These are phyloP conservation scores for Melikaiella ostensackeni DNA, from an alignment of 2,888 invertebrate species.

Conservation along the genomic window DNA sequence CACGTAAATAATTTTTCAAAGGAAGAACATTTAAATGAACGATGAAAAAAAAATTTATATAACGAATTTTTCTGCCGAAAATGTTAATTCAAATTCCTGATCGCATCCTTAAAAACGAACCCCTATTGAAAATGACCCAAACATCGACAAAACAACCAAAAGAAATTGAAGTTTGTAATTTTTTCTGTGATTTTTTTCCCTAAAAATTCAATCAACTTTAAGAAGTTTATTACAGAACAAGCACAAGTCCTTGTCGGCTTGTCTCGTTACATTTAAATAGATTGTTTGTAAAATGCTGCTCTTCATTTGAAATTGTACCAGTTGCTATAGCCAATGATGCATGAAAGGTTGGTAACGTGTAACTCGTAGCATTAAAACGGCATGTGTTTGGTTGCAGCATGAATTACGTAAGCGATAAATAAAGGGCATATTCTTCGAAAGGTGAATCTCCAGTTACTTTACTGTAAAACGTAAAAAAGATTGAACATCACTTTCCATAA, in stretches of 20 bases:
- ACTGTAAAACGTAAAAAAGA: slow-evolving; percentile 1
- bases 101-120: too few species aligned
- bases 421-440: slow-evolving; percentile 30
- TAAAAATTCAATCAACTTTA: background rate
- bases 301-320: background rate
- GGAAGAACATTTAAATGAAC: too few species aligned
- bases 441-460: slow-evolving; percentile 30
- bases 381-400: slow-evolving; percentile 29
- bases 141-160: too few species aligned
- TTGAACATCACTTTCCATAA: background rate
- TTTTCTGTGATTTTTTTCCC: too few species aligned
- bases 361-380: slow-evolving; percentile 36
- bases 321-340: slow-evolving; percentile 11
- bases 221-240: background rate
- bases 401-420: slow-evolving; percentile 27
- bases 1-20: background rate
- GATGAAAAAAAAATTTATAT: too few species aligned
- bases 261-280: slow-evolving; percentile 9
- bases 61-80: too few species aligned
- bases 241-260: slow-evolving; percentile 23
- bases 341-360: slow-evolving; percentile 32
- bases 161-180: too few species aligned
- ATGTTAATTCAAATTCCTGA: too few species aligned
- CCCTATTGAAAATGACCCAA: too few species aligned
- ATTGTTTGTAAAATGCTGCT: too few species aligned